Evolutionary conservation across 2,888 invertebrate species (phyloP), one percentile per base, ranked within the genome.

Genomic region (Lasioglossum figueresi): DNA sequence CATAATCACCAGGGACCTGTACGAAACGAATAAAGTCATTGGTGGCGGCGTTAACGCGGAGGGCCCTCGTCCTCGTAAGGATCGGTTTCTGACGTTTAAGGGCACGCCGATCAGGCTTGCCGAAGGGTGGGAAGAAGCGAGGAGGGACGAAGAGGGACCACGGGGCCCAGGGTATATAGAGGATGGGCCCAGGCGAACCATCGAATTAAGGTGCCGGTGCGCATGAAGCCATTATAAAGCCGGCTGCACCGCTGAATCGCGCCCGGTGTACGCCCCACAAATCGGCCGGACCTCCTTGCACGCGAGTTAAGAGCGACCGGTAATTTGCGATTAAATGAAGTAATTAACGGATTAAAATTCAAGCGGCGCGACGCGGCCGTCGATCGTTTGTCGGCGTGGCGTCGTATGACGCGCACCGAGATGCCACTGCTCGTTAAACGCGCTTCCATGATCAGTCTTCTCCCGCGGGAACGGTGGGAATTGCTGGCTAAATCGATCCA

Each of bases 311-410:
- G 87, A 86, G 76, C 83, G 80, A 79, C 79, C 88, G 80, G 87
- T 88, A 88, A 91, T 91, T 92, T 92, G 89, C 91, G 90, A 92
- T 92, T 91, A 90, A 92, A 91, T 91, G 91, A 92, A 93, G 93
- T 92, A 93, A 93, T 93, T 91, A 92, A 89, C 86, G 89, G 88
- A 92, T 93, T 92, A 90, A 93, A 93, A 93, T 93, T 93, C 93
- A 91, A 89, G 82, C 82, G 88, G 88, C 92, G 92, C 89, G 80
- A 82, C 83, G 79, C 84, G 83, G 52, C 63, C 83, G 74, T 68
- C 78, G 88, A 81, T 92, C 90, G 91, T 92, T 92, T 92, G 92
- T 92, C 92, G 90, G 91, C 84, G 66, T 56, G 78, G 72, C 84
- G 74, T 83, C 79, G 81, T 79, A 82, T 84, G 84, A 85, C 89